Percentiles rank a stretch among this genome's conserved stretches.
Evolutionary conservation across 53 echinoderm and acorn worm genomes (phyloP).

Genomic region (Henricia sp.): DNA sequence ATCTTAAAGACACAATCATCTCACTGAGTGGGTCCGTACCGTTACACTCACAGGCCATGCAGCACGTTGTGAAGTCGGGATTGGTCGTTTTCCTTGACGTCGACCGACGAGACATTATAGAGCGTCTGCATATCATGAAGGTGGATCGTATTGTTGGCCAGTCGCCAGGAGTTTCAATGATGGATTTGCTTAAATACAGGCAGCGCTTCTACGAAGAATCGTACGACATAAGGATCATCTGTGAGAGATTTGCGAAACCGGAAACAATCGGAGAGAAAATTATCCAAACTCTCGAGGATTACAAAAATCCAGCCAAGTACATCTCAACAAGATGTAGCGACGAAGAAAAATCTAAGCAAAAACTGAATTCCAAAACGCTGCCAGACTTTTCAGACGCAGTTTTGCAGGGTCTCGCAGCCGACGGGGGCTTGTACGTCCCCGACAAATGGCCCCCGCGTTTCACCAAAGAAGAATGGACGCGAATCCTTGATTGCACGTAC

Average conservation of each 20-base stretch:
- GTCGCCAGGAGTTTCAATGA: conserved; percentile 68
- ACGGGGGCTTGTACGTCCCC: conserved; percentile 88
- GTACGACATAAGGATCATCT: conserved; percentile 79
- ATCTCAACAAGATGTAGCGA: conserved; percentile 69
- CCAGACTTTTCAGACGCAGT: conserved; percentile 72
- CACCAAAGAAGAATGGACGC: conserved; percentile 70
- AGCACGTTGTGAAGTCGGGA: conserved; percentile 71
- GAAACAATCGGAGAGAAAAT: conserved; percentile 75
- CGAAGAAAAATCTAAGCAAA: neutral
- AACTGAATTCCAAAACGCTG: neutral
- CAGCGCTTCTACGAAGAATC: conserved; percentile 84
- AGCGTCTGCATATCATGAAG: conserved; percentile 88
- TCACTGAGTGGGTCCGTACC: conserved; percentile 92
- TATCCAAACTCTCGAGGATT: conserved; percentile 26
- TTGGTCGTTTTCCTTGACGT: conserved; percentile 83
- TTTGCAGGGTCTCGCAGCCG: conserved; percentile 82
- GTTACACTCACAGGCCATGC: conserved; percentile 77
- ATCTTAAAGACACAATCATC: conserved; percentile 66
- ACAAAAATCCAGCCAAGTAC: conserved; percentile 34
- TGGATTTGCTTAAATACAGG: conserved; percentile 78
- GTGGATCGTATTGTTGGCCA: conserved; percentile 91
- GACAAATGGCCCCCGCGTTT: conserved; percentile 55
- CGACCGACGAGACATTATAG: conserved; percentile 74
- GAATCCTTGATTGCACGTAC: conserved; percentile 72
- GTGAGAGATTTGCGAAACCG: conserved; percentile 69